Percentiles rank a stretch among this genome's conserved stretches.
These are phyloP conservation scores for Poecilia wingei DNA, from an alignment of 2,797 vertebrate species.

Conservation along the genomic window DNA sequence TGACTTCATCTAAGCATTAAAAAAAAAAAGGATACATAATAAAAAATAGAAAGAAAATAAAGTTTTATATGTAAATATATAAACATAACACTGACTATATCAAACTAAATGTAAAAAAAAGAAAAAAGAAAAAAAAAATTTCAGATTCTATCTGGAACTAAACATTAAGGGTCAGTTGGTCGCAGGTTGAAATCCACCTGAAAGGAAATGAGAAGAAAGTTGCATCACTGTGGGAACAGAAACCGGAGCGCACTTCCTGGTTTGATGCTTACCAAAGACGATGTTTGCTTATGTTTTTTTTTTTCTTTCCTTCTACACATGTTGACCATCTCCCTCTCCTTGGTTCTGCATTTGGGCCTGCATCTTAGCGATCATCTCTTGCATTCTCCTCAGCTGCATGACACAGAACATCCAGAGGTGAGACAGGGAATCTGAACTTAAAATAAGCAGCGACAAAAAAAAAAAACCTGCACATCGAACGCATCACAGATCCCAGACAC, in stretches of 20 bases:
- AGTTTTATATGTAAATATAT: constrained; percentile 61
- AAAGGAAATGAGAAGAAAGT: background rate
- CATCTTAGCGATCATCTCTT: constrained; percentile 98
- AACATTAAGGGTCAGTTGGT: constrained; percentile 49
- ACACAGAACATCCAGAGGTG: constrained; percentile 20
- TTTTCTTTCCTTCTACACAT: constrained; percentile 66
- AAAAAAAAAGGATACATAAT: constrained; percentile 23
- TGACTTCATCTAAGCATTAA: constrained; percentile 55
- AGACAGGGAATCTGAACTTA: background rate
- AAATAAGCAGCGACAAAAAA: background rate
- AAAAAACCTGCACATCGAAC: background rate
- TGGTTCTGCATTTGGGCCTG: constrained; percentile 97
- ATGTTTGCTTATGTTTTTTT: constrained; percentile 38
- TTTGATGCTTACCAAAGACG: background rate
- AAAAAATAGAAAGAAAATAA: constrained; percentile 40
- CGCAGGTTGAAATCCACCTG: constrained; percentile 62
- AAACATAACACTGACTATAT: constrained; percentile 75
- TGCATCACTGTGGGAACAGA: background rate
- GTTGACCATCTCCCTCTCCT: constrained; percentile 73
- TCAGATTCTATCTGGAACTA: constrained; percentile 53
- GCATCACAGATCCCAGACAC: background rate
- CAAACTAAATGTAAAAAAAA: constrained; percentile 50
- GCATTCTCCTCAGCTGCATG: constrained; percentile 93
- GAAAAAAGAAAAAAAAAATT: constrained; percentile 28
- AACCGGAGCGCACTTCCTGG: background rate